Evolutionary conservation across 2,797 vertebrate genomes (phyloP), one percentile per base, ranked within the genome.

Genomic region (Crocidura indochinensis): DNA sequence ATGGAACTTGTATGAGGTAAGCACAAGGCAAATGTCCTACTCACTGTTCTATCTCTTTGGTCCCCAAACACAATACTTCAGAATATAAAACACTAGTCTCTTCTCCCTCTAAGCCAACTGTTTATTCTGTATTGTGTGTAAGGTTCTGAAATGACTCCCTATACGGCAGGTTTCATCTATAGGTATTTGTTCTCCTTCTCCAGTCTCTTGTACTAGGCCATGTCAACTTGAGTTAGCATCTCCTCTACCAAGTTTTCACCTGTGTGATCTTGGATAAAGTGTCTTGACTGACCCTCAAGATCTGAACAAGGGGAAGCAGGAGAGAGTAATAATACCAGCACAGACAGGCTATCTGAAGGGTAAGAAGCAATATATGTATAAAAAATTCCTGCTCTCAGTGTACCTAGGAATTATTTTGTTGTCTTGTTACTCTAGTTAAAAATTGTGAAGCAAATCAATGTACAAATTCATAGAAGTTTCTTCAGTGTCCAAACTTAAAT

Each of bases 91-190:
- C 4, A 60, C 56, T 19, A 60, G 19, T 60, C 56, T 60, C 22
- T 60, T 19, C 4, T 20, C 56, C 56, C 56, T 60, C 19, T 20
- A 60, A 60, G 4, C 7, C 56, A 60, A 60, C 14, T 15, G 56
- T 60, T 17, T 76, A 69, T 71, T 87, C 31, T 60, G 29, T 74
- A n/a, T 71, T 3, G 8, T 17, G 6, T 49, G 8, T 1, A 8
- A 3, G 14, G 60, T 64, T 79, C 71, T 88, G 77, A 88, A 91
- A 46, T 60, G 56, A 60, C 56, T 53, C 51, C 51, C 51, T 60
- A 7, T 2, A 60, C 15, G 6, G 51, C 51, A 60, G 7, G 56
- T 60, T 8, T 15, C 56, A 60, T 17, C 19, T 20, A 20, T 60
- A 15, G 56, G 56, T 19, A 29, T 64, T 62, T 19, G 4, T 17